phyloP scores from a whole-genome alignment of 2,113 vertebrate species.

The Solenodon paradoxus region DNA sequence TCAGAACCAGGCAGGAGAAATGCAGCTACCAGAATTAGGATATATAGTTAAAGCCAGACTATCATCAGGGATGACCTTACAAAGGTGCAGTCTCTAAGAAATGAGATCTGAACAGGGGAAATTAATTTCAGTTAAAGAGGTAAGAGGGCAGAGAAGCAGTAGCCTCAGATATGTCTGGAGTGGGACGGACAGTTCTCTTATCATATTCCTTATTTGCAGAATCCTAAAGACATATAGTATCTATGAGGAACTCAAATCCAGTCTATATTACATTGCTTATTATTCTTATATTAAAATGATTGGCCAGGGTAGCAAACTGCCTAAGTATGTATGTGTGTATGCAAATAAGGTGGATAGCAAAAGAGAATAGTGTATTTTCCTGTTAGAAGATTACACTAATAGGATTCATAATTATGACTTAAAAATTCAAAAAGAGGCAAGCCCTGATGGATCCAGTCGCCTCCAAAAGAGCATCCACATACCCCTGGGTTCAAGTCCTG shows the following conservation, averaged over 20 bases:
- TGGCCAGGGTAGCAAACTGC: background rate
- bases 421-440: background rate
- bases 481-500: no score
- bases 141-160: background rate
- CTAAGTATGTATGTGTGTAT: background rate
- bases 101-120: background rate
- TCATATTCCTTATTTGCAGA: background rate
- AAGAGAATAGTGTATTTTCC: background rate
- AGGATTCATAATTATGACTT: background rate
- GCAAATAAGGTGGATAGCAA: background rate
- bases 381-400: background rate
- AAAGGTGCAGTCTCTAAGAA: background rate
- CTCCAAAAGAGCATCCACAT: no score
- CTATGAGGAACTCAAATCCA: background rate
- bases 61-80: background rate
- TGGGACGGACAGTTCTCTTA: background rate
- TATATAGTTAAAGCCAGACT: background rate
- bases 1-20: background rate
- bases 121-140: background rate
- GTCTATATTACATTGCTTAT: constrained; percentile 23
- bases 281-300: constrained; percentile 35
- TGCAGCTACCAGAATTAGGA: background rate
- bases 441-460: no score
- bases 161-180: background rate
- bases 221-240: background rate